Evolutionary conservation across 1,140 invertebrate genomes (phyloP).

Genomic region (Cydia strobilella): DNA sequence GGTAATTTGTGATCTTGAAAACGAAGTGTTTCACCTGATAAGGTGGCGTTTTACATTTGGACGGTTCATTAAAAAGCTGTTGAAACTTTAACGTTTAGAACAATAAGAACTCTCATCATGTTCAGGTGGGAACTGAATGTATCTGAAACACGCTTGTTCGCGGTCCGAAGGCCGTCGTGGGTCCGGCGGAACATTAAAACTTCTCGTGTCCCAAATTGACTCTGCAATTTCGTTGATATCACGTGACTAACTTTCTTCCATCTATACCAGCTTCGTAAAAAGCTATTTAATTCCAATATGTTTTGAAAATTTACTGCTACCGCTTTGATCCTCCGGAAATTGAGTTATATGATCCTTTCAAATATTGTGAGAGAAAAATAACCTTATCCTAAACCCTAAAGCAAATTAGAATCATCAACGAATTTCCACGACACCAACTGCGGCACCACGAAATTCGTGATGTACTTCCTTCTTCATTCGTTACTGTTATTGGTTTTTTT

Average conservation of each 20-base stretch:
- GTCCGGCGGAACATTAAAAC: constrained; percentile 26
- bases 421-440: background rate
- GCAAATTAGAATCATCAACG: background rate
- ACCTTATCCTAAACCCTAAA: background rate
- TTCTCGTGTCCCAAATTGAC: constrained; percentile 22
- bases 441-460: background rate
- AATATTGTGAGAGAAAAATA: background rate
- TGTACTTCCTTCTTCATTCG: background rate
- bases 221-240: background rate
- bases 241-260: constrained; percentile 16
- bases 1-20: constrained; percentile 23
- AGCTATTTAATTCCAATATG: constrained; percentile 7
- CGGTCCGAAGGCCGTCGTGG: background rate
- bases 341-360: background rate
- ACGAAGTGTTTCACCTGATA: constrained; percentile 7
- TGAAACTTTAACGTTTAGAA: background rate
- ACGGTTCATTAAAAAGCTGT: constrained; percentile 7
- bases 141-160: background rate
- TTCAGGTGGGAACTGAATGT: background rate
- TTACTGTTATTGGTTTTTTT: too few species aligned
- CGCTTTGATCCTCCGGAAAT: constrained; percentile 13
- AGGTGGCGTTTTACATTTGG: background rate
- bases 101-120: background rate
- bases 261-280: background rate
- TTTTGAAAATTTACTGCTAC: background rate